A percentile compares a stretch with the other conserved stretches of the same genome.
Conservation (phyloP, 1,140 invertebrate genomes). For the Venustaconcha ellipsiformis region DNA sequence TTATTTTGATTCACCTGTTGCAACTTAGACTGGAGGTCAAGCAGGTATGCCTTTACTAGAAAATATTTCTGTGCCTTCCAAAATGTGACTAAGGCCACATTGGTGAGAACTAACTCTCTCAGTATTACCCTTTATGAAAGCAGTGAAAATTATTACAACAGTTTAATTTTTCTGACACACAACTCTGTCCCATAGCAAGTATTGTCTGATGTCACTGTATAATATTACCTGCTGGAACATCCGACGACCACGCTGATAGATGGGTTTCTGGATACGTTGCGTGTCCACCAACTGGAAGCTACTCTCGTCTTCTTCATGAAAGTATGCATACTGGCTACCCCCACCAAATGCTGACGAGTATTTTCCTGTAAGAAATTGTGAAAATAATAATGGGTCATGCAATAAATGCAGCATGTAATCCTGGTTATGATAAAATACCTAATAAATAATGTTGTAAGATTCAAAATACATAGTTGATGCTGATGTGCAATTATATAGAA, state of each 20-base stretch:
- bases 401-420: background rate
- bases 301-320: constrained; percentile 98
- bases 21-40: too few relatives aligned
- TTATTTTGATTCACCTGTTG: too few relatives aligned
- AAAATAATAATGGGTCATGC: background rate
- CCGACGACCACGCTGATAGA: constrained; percentile 63
- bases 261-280: constrained; percentile 74
- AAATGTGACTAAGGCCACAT: too few relatives aligned
- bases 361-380: constrained; percentile 80
- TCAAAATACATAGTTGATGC: background rate
- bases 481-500: background rate
- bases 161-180: too few relatives aligned
- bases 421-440: background rate
- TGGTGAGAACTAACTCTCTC: too few relatives aligned
- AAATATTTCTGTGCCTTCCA: too few relatives aligned
- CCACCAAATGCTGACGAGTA: constrained; percentile 96
- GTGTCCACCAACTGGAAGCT: constrained; percentile 99
- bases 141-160: too few relatives aligned
- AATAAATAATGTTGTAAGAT: background rate
- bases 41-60: too few relatives aligned
- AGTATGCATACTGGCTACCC: constrained; percentile 96
- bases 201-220: too few relatives aligned
- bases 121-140: too few relatives aligned
- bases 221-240: constrained; percentile 64
- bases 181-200: too few relatives aligned